A percentile compares a stretch with the other conserved stretches of the same genome.
phyloP scores from a whole-genome alignment of 2,888 invertebrate genomes.

The Congeria kusceri region DNA sequence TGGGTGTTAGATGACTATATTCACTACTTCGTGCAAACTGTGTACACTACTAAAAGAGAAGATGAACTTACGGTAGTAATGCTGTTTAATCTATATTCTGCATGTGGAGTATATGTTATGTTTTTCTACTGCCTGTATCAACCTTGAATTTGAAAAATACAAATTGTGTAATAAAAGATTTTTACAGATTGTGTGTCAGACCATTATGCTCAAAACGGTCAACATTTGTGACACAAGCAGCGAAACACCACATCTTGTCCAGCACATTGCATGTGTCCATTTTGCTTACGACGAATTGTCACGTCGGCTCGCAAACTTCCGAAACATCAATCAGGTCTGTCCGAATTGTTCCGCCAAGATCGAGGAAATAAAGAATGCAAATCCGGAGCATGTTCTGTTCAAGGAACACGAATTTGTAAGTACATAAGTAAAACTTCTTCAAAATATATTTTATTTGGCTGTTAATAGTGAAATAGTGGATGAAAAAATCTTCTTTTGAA shows the following conservation, averaged over 20 bases:
- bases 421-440: neutral
- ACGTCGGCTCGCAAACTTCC: conserved; percentile 66
- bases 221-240: too few species aligned
- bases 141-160: too few species aligned
- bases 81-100: too few species aligned
- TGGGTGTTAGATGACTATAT: conserved; percentile 55
- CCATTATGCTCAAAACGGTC: too few species aligned
- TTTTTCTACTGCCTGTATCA: too few species aligned
- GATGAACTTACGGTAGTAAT: conserved; percentile 53
- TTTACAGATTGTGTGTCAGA: too few species aligned
- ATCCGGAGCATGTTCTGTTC: conserved; percentile 59
- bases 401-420: conserved; percentile 71
- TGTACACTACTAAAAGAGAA: conserved; percentile 37
- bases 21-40: conserved; percentile 59
- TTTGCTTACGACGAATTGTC: conserved; percentile 41
- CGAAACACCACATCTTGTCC: too few species aligned
- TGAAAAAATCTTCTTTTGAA: too few species aligned
- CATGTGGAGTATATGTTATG: too few species aligned
- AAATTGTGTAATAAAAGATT: too few species aligned
- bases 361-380: conserved; percentile 44
- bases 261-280: too few species aligned
- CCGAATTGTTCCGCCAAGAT: conserved; percentile 65
- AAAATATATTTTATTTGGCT: neutral
- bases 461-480: too few species aligned
- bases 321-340: conserved; percentile 67